These are phyloP conservation scores for Cryptocheilus praepositus DNA, from an alignment of 2,888 invertebrate genomes.

Conservation along the genomic window DNA sequence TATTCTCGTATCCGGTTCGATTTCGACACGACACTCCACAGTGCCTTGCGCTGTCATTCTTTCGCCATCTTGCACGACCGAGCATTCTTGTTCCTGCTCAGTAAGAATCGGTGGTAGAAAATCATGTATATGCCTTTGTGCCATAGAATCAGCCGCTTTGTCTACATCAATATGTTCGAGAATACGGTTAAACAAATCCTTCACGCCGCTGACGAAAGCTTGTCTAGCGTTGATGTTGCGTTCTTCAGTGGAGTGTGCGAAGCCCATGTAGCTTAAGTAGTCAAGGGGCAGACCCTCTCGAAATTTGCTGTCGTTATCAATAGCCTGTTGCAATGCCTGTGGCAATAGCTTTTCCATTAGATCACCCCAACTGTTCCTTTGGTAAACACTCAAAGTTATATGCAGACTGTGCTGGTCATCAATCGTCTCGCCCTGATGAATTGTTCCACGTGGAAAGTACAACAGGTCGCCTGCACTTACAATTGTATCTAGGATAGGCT, in stretches of 20 bases:
- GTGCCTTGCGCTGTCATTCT: slow-evolving; percentile 80
- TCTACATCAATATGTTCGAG: slow-evolving; percentile 79
- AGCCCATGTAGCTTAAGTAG: slow-evolving; percentile 85
- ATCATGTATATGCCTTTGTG: slow-evolving; percentile 88
- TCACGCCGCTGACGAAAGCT: slow-evolving; percentile 77
- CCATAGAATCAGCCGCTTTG: slow-evolving; percentile 90
- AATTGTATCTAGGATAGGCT: slow-evolving; percentile 86
- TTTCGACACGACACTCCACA: slow-evolving; percentile 81
- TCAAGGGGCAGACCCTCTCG: slow-evolving; percentile 88
- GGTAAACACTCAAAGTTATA: slow-evolving; percentile 94
- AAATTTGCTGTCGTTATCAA: slow-evolving; percentile 82
- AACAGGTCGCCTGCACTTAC: slow-evolving; percentile 92
- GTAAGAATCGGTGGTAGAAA: slow-evolving; percentile 89
- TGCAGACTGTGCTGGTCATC: slow-evolving; percentile 92
- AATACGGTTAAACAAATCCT: slow-evolving; percentile 69
- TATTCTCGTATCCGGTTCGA: slow-evolving; percentile 81
- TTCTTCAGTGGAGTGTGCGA: slow-evolving; percentile 78
- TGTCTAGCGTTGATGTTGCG: slow-evolving; percentile 74
- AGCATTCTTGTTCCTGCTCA: slow-evolving; percentile 81
- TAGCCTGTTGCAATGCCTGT: slow-evolving; percentile 83
- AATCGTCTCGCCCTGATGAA: slow-evolving; percentile 89
- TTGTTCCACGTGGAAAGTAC: slow-evolving; percentile 93
- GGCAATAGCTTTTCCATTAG: slow-evolving; percentile 89
- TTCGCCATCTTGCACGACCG: slow-evolving; percentile 85
- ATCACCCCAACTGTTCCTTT: slow-evolving; percentile 93